Percentiles rank a stretch among this genome's conserved stretches.
These are phyloP conservation scores for Forbesichthys agassizii DNA, from an alignment of 2,113 vertebrate species.

Conservation along the genomic window DNA sequence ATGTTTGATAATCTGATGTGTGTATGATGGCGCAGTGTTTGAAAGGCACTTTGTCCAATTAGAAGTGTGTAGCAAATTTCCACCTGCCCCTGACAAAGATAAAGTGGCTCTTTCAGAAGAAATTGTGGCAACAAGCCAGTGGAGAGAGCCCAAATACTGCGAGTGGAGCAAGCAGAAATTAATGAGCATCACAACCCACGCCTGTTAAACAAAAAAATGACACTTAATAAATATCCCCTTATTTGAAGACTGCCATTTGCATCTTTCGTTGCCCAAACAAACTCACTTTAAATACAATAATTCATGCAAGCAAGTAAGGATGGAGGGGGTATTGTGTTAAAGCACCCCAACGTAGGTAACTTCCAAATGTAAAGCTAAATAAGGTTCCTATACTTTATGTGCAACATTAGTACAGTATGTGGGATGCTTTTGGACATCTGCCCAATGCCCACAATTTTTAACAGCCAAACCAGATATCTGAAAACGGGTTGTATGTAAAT, in stretches of 20 bases:
- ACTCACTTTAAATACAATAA: slow-evolving; percentile 6
- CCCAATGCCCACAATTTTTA: background rate
- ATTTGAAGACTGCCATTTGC: slow-evolving; percentile 74
- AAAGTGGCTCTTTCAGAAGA: slow-evolving; percentile 90
- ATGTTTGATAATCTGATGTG: slow-evolving; percentile 75
- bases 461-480: too few species aligned
- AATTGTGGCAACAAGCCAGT: slow-evolving; percentile 80
- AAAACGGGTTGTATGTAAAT: too few species aligned
- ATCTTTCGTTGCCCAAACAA: slow-evolving; percentile 51
- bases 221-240: slow-evolving; percentile 78
- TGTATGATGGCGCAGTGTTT: slow-evolving; percentile 80
- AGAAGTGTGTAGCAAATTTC: slow-evolving; percentile 88
- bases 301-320: background rate
- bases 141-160: slow-evolving; percentile 79
- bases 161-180: slow-evolving; percentile 86
- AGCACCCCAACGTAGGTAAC: background rate
- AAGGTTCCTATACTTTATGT: background rate
- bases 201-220: slow-evolving; percentile 86
- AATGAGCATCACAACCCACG: slow-evolving; percentile 88
- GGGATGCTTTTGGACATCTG: slow-evolving; percentile 5
- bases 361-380: background rate
- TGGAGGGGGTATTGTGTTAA: background rate
- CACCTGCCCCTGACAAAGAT: slow-evolving; percentile 90
- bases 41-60: slow-evolving; percentile 95
- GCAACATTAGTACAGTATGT: background rate